A percentile compares a stretch with the other conserved stretches of the same genome.
Evolutionary conservation across 2,797 vertebrate genomes (phyloP).

Genomic region (Phrynocephalus guinanensis): DNA sequence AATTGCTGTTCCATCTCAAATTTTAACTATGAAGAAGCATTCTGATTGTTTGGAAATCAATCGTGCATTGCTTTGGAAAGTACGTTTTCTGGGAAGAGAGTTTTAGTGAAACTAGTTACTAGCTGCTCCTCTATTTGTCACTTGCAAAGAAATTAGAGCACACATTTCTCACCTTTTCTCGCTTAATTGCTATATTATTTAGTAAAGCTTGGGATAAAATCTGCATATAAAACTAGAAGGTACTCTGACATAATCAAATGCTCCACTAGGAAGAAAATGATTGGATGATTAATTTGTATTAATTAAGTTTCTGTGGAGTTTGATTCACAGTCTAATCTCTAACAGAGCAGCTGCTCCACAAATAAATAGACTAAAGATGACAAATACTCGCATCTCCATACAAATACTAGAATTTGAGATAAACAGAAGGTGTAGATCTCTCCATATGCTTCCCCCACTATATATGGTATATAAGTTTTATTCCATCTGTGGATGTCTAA

Average conservation of each 20-base stretch:
- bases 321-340: constrained; percentile 50
- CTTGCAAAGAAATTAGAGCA: constrained; percentile 23
- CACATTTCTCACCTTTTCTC: constrained; percentile 46
- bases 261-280: constrained; percentile 49
- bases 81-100: constrained; percentile 34
- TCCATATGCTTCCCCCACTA: not conserved
- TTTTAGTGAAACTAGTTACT: constrained; percentile 31
- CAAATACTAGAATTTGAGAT: not conserved
- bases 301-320: constrained; percentile 27
- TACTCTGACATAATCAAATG: constrained; percentile 64
- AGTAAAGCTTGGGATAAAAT: constrained; percentile 37
- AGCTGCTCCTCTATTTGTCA: constrained; percentile 49
- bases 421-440: constrained; percentile 12
- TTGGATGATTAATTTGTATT: constrained; percentile 61
- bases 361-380: constrained; percentile 37
- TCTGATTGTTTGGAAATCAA: constrained; percentile 14
- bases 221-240: constrained; percentile 66
- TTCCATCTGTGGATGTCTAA: not conserved
- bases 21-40: not conserved
- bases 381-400: constrained; percentile 1
- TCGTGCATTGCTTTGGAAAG: not conserved
- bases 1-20: not conserved
- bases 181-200: constrained; percentile 57
- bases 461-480: not conserved
- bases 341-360: constrained; percentile 44